Evolutionary conservation across 2,113 vertebrate species (phyloP).

Genomic region (Ellobius talpinus): DNA sequence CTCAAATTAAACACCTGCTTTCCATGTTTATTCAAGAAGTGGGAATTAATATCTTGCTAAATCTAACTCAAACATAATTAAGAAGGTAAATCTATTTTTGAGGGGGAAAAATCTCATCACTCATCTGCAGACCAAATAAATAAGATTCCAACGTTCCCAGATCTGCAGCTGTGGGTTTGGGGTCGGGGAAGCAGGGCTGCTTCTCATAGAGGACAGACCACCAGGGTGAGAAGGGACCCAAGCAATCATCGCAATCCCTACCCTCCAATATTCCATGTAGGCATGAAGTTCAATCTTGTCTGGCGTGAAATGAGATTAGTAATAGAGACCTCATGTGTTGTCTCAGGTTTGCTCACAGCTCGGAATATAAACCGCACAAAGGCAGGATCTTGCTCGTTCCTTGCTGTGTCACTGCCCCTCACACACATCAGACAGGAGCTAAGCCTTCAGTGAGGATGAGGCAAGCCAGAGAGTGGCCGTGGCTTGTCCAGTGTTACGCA

Average conservation of each 20-base stretch:
- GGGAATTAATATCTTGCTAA: constrained; percentile 48
- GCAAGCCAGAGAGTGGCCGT: not conserved
- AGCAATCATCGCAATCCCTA: not conserved
- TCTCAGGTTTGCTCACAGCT: not conserved
- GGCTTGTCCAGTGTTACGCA: not conserved
- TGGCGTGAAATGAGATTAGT: not conserved
- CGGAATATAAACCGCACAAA: not conserved
- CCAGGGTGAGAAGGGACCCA: accelerated
- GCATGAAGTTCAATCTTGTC: not conserved
- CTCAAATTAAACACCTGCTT: not conserved
- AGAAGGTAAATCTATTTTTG: constrained; percentile 73
- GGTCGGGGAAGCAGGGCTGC: accelerated
- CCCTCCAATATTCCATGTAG: not conserved
- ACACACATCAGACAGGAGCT: not conserved
- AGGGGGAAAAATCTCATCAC: not conserved
- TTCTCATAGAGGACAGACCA: not conserved
- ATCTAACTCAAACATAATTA: constrained; percentile 76
- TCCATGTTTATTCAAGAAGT: constrained; percentile 11
- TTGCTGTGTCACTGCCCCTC: not conserved
- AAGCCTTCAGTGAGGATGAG: not conserved
- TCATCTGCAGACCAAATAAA: constrained; percentile 58
- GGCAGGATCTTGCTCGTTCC: not conserved
- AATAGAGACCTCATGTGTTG: accelerated
- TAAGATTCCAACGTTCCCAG: not conserved
- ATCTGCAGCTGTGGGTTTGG: not conserved